Conservation (phyloP, 1,140 invertebrate species). For the Ceratosolen fusciceps region DNA sequence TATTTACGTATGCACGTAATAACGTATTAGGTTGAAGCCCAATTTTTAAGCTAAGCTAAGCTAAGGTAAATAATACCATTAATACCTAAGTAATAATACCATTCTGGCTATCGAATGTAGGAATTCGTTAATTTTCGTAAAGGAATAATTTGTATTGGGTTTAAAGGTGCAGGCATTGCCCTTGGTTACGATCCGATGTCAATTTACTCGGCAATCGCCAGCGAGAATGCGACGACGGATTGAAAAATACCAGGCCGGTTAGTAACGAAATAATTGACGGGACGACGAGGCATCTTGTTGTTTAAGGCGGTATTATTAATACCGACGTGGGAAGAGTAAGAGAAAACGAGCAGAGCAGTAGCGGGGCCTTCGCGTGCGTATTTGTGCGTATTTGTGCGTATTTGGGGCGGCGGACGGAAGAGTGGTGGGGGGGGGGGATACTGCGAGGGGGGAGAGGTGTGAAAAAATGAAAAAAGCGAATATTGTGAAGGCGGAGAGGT, state of each 20-base stretch:
- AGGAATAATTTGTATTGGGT: not conserved
- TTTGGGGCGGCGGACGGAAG: not conserved
- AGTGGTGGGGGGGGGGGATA: not conserved
- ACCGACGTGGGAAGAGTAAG: not conserved
- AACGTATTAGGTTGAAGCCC: too few relatives aligned
- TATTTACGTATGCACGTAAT: too few relatives aligned
- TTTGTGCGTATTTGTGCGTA: not conserved
- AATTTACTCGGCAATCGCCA: not conserved
- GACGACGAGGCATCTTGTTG: not conserved
- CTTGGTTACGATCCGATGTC: not conserved
- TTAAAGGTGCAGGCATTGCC: not conserved
- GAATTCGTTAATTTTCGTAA: too few relatives aligned
- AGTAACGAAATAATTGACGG: too few relatives aligned
- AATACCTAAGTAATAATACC: too few relatives aligned
- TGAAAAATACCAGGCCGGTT: too few relatives aligned
- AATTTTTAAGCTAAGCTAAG: too few relatives aligned
- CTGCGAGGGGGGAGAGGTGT: not conserved
- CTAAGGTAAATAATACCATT: too few relatives aligned
- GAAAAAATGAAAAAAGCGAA: too few relatives aligned
- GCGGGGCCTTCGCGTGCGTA: not conserved
- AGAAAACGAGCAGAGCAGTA: not conserved
- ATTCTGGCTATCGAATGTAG: too few relatives aligned
- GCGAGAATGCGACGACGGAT: not conserved
- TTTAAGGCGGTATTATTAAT: not conserved
- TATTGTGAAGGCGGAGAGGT: not conserved